Conservation (phyloP, 1,140 invertebrate genomes). For the Akabosia matsudoensis region DNA sequence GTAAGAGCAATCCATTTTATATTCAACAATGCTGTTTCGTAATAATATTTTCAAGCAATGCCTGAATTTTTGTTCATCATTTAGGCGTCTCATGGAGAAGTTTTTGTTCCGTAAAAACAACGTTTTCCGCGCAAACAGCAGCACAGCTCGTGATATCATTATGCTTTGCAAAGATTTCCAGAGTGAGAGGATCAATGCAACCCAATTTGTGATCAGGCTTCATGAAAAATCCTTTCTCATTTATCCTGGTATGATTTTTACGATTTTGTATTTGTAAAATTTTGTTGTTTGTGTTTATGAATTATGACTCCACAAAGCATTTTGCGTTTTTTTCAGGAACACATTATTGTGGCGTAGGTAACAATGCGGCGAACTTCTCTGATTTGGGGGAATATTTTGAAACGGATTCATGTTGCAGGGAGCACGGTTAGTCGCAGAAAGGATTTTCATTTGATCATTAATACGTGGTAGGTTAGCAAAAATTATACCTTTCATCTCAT, state of each 20-base stretch:
- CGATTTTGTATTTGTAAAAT: background rate
- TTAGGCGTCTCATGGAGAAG: conserved; percentile 5
- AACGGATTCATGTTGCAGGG: conserved; percentile 72
- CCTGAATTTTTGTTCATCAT: background rate
- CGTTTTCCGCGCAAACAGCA: conserved; percentile 1
- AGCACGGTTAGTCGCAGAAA: conserved; percentile 65
- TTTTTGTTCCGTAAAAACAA: conserved; percentile 13
- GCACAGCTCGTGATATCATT: conserved; percentile 21
- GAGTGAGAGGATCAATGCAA: conserved; percentile 23
- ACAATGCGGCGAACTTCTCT: conserved; percentile 63
- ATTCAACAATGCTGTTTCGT: background rate
- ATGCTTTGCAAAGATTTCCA: conserved; percentile 28
- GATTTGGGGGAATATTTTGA: conserved; percentile 65
- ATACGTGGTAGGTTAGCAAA: conserved; percentile 56
- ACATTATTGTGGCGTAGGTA: conserved; percentile 71
- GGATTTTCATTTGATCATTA: conserved; percentile 54
- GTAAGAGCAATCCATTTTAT: conserved; percentile 16
- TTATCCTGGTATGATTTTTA: conserved; percentile 34
- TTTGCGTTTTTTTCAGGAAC: conserved; percentile 52
- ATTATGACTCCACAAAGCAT: too few species aligned
- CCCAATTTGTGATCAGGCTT: conserved; percentile 22
- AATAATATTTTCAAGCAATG: background rate
- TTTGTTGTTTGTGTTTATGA: too few species aligned
- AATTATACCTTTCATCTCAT: conserved; percentile 25
- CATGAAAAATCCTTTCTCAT: conserved; percentile 25